Evolutionary conservation across 2,113 vertebrate genomes (phyloP).

Genomic region (Apistogramma diplotaenia): DNA sequence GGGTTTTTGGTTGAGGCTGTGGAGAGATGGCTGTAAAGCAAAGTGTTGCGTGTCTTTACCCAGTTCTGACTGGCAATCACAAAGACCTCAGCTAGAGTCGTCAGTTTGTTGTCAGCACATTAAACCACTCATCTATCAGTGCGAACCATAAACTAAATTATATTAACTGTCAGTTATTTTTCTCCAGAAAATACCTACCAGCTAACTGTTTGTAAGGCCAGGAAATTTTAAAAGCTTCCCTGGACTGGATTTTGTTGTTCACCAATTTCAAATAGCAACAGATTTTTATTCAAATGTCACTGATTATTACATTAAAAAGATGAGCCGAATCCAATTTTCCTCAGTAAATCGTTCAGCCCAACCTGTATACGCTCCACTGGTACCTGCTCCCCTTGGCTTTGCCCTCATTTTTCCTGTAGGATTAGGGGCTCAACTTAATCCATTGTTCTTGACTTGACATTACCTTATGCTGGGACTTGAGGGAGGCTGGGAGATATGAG

Average conservation of each 20-base stretch:
- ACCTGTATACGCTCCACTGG: conserved; percentile 6
- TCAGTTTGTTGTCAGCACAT: background rate
- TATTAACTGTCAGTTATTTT: background rate
- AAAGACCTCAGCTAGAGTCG: background rate
- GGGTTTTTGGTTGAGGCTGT: background rate
- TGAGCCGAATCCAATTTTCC: conserved; percentile 4
- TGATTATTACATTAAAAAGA: conserved; percentile 4
- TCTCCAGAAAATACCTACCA: background rate
- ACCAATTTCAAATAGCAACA: background rate
- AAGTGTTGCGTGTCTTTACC: too few relatives aligned
- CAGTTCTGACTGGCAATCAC: too few relatives aligned
- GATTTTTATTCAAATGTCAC: conserved; percentile 3
- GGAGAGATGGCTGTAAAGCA: background rate
- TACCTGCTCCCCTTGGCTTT: conserved; percentile 61
- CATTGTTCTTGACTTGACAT: conserved; percentile 84
- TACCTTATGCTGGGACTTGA: conserved; percentile 75
- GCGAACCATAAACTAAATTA: background rate
- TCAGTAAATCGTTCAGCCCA: background rate
- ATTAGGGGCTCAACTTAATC: conserved; percentile 68
- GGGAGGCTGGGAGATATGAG: conserved; percentile 70
- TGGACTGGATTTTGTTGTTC: background rate
- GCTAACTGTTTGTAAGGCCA: background rate
- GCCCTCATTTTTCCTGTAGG: conserved; percentile 74
- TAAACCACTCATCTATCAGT: background rate
- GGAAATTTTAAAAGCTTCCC: background rate